phyloP scores from a whole-genome alignment of 2,113 vertebrate genomes.

The Anguilla japonica region DNA sequence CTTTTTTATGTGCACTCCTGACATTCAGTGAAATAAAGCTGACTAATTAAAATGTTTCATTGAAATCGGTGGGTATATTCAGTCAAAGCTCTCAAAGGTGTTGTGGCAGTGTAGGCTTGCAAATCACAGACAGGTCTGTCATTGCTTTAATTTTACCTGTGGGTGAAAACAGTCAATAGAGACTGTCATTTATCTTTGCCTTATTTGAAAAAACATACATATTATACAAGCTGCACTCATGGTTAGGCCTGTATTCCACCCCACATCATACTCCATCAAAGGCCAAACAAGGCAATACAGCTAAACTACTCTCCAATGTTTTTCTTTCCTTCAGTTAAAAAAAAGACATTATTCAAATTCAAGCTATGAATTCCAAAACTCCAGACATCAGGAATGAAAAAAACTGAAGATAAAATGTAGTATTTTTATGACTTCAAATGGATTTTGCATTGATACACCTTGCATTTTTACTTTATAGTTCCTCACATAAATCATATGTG shows the following conservation, averaged over 20 bases:
- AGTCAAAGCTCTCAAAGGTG: background rate
- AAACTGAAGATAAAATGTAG: background rate
- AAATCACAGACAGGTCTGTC: constrained; percentile 36
- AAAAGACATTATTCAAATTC: background rate
- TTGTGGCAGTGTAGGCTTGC: background rate
- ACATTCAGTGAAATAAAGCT: background rate
- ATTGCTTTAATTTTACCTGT: constrained; percentile 30
- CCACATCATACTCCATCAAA: constrained; percentile 63
- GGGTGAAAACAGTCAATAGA: background rate
- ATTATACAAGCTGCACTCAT: too few species aligned
- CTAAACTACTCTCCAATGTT: constrained; percentile 17
- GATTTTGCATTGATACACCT: background rate
- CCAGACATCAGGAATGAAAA: background rate
- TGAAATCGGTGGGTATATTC: background rate
- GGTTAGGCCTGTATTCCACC: too few species aligned
- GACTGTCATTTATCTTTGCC: background rate
- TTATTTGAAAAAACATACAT: background rate
- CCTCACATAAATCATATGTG: background rate
- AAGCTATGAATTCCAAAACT: background rate
- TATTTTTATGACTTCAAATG: background rate
- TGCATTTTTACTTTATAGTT: background rate
- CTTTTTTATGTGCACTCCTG: background rate
- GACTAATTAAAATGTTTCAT: too few species aligned
- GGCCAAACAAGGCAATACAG: constrained; percentile 29
- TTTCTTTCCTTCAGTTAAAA: background rate